A percentile compares a stretch with the other conserved stretches of the same genome.
Conservation (phyloP, 2,888 invertebrate species). For the Cheilosia urbana region DNA sequence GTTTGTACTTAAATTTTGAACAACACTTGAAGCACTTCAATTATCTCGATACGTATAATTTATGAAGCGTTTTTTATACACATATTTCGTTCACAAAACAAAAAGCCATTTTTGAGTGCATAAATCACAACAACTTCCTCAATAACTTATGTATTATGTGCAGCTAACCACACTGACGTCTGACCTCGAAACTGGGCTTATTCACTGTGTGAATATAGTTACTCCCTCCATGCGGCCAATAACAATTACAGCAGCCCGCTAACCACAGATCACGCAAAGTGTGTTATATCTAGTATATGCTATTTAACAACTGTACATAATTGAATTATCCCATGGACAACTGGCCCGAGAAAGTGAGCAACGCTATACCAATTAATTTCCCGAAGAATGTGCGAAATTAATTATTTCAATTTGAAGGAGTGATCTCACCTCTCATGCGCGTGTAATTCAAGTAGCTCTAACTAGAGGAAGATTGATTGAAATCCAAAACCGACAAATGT, state of each 20-base stretch:
- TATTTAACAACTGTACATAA: not conserved
- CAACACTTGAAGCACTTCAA: constrained; percentile 7
- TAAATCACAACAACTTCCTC: constrained; percentile 60
- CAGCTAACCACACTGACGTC: constrained; percentile 38
- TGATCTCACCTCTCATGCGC: constrained; percentile 42
- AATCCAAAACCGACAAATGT: constrained; percentile 49
- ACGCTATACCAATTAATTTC: not conserved
- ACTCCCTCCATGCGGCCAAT: constrained; percentile 15
- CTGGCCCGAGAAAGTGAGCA: constrained; percentile 64
- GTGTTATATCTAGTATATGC: not conserved
- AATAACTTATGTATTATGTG: constrained; percentile 1
- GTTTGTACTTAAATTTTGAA: constrained; percentile 23
- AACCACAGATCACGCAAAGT: constrained; percentile 30
- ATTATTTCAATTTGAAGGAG: constrained; percentile 16
- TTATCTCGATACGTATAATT: constrained; percentile 2
- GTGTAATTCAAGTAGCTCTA: constrained; percentile 35
- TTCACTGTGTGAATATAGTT: not conserved
- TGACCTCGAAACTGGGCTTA: constrained; percentile 53
- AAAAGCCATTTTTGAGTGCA: constrained; percentile 39
- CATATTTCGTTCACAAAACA: not conserved
- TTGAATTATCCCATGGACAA: constrained; percentile 62
- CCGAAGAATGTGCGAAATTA: constrained; percentile 15
- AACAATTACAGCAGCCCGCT: constrained; percentile 22
- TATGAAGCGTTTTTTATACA: not conserved
- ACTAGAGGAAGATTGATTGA: constrained; percentile 38